Evolutionary conservation across 2,888 invertebrate genomes (phyloP).

Genomic region (Euplexia lucipara): DNA sequence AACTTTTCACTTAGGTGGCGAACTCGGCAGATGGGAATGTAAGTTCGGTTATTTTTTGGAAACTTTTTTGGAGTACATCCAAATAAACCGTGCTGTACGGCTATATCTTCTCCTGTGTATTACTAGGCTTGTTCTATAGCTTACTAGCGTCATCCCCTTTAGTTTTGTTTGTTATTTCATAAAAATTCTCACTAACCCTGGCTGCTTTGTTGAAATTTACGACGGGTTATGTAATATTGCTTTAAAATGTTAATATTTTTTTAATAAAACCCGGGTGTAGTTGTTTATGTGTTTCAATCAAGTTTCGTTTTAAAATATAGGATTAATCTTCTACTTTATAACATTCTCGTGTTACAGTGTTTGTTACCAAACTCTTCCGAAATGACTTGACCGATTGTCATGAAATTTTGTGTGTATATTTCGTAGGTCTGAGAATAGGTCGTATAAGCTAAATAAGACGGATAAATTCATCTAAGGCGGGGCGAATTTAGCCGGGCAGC

Average conservation of each 20-base stretch:
- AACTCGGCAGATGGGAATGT: conserved; percentile 77
- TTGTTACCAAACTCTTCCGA: too few species aligned
- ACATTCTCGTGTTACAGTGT: too few species aligned
- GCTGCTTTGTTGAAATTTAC: conserved; percentile 54
- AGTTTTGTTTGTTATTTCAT: conserved; percentile 55
- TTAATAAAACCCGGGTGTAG: conserved; percentile 38
- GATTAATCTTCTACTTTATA: conserved; percentile 13
- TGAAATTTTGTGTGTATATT: too few species aligned
- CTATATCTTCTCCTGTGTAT: conserved; percentile 47
- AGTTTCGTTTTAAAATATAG: conserved; percentile 25
- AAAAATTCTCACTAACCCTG: conserved; percentile 58
- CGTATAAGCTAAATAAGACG: too few species aligned
- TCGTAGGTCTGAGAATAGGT: too few species aligned
- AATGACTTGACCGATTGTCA: too few species aligned
- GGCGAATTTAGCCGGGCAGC: too few species aligned
- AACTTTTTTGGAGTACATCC: conserved; percentile 84
- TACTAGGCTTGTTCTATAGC: conserved; percentile 21
- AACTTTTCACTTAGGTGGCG: conserved; percentile 86
- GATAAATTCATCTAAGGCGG: too few species aligned
- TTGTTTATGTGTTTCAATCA: conserved; percentile 51
- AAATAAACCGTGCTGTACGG: conserved; percentile 74
- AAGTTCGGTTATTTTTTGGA: conserved; percentile 81
- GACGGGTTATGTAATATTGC: conserved; percentile 46
- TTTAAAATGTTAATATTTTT: conserved; percentile 63
- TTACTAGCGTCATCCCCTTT: conserved; percentile 10